Conservation (phyloP, 2,113 vertebrate species). For the Ranitomeya variabilis region DNA sequence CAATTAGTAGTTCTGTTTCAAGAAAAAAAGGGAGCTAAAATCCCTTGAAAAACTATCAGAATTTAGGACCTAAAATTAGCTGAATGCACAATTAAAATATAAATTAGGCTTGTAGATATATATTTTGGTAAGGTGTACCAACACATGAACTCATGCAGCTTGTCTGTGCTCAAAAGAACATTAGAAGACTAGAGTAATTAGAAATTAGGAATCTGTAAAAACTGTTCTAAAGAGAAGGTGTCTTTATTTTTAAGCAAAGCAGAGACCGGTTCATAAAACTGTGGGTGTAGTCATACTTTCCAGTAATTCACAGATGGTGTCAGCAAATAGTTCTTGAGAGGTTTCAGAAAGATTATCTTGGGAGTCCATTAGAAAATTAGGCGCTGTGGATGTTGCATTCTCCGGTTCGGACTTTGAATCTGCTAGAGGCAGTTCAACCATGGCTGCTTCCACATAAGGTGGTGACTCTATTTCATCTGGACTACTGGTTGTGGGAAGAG, state of each 20-base stretch:
- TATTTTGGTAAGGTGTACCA: background rate
- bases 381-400: slow-evolving; percentile 60
- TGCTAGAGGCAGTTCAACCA: slow-evolving; percentile 59
- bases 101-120: no score
- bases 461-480: slow-evolving; percentile 38
- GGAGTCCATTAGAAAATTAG: slow-evolving; percentile 64
- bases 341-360: slow-evolving; percentile 68
- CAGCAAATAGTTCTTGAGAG: slow-evolving; percentile 54
- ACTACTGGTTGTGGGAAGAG: slow-evolving; percentile 46
- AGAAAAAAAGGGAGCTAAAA: no score
- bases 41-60: no score
- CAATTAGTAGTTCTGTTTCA: no score
- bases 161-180: background rate
- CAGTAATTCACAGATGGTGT: slow-evolving; percentile 55
- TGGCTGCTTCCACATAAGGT: slow-evolving; percentile 59
- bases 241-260: background rate
- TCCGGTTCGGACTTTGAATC: slow-evolving; percentile 64
- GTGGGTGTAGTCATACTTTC: slow-evolving; percentile 59
- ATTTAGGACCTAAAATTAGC: no score
- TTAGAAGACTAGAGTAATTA: background rate
- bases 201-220: background rate
- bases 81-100: no score
- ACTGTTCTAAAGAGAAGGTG: background rate
- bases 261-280: background rate
- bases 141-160: background rate